Evolutionary conservation across 2,888 invertebrate genomes (phyloP).

Genomic region (Meloe dianella): DNA sequence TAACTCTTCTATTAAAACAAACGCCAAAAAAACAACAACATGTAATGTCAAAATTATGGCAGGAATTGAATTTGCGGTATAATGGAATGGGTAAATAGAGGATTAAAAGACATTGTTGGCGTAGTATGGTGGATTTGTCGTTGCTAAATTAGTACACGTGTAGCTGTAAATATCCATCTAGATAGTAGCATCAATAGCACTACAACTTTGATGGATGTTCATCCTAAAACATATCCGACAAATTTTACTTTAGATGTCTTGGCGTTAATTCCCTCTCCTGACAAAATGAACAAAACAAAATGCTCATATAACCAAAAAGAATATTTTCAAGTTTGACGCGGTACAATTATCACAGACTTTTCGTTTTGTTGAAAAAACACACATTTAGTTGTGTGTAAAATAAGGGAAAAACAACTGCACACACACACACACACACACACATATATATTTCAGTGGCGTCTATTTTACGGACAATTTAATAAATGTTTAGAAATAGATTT

Average conservation of each 20-base stretch:
- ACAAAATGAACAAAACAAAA: slow-evolving; percentile 7
- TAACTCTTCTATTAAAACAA: not conserved
- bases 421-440: too few relatives aligned
- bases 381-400: not conserved
- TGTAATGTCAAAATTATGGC: not conserved
- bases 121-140: slow-evolving; percentile 48
- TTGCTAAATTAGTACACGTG: slow-evolving; percentile 48
- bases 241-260: slow-evolving; percentile 20
- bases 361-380: slow-evolving; percentile 1
- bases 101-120: slow-evolving; percentile 38
- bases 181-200: slow-evolving; percentile 20
- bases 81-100: slow-evolving; percentile 50
- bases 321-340: slow-evolving; percentile 5
- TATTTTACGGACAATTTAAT: slow-evolving; percentile 12
- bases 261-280: slow-evolving; percentile 7
- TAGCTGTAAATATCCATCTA: slow-evolving; percentile 44
- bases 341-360: slow-evolving; percentile 2
- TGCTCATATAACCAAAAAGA: not conserved
- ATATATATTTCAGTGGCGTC: slow-evolving; percentile 3
- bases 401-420: not conserved
- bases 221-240: slow-evolving; percentile 36
- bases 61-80: slow-evolving; percentile 38
- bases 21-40: not conserved
- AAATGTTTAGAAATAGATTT: slow-evolving; percentile 1
- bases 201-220: slow-evolving; percentile 40